These are phyloP conservation scores for Girardinus metallicus DNA, from an alignment of 2,797 vertebrate species.

Conservation along the genomic window DNA sequence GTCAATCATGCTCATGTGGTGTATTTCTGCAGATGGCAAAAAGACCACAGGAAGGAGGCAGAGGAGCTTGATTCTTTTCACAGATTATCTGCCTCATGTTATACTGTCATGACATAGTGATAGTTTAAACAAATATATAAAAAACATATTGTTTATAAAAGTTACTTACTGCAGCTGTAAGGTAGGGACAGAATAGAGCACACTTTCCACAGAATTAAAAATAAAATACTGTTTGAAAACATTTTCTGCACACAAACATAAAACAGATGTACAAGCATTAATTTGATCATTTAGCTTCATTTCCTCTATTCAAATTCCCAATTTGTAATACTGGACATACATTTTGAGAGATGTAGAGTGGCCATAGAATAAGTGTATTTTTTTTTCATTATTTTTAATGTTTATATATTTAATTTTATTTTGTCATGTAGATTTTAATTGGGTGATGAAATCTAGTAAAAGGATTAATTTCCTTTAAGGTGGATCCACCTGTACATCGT, in stretches of 20 bases:
- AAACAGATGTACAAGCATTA: background rate
- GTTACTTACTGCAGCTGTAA: no score
- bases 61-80: no score
- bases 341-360: background rate
- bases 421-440: background rate
- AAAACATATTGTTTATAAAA: no score
- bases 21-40: no score
- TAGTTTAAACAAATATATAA: no score
- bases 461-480: background rate
- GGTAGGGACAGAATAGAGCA: background rate
- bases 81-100: no score
- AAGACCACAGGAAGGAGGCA: no score
- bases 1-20: no score
- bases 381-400: background rate
- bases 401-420: background rate
- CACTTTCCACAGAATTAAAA: background rate
- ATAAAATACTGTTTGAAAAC: background rate
- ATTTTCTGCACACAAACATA: background rate
- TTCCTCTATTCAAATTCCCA: background rate
- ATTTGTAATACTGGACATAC: background rate
- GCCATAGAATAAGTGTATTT: background rate
- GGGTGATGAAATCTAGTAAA: background rate
- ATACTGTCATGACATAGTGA: no score
- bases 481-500: background rate
- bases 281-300: background rate